These are phyloP conservation scores for Alviniconcha marisindica DNA, from an alignment of 1,140 invertebrate genomes.

Conservation along the genomic window DNA sequence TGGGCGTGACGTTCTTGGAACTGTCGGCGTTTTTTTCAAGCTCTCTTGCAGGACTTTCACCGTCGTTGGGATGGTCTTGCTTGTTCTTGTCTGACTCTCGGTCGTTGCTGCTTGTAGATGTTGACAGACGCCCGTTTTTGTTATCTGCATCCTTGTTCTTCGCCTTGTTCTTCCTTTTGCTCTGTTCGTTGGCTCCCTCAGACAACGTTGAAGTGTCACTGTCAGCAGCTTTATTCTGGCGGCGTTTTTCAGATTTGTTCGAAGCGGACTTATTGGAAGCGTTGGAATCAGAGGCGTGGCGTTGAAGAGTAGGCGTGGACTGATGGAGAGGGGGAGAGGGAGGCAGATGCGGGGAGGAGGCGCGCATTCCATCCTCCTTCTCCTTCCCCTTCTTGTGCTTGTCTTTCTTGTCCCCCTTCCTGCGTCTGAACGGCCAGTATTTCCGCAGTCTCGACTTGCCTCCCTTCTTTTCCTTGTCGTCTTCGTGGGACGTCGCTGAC, in stretches of 20 bases:
- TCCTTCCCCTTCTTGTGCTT: conserved; percentile 1
- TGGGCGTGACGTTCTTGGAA: not conserved
- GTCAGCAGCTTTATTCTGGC: not conserved
- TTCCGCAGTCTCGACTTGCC: conserved; percentile 21
- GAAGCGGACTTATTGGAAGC: not conserved
- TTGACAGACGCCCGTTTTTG: not conserved
- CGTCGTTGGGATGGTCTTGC: not conserved
- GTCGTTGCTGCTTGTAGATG: not conserved
- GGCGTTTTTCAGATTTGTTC: not conserved
- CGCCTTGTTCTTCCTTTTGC: not conserved
- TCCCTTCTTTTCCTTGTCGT: conserved; percentile 20
- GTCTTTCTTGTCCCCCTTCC: conserved; percentile 23
- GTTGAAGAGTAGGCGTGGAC: conserved; percentile 21
- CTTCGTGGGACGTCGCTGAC: conserved; percentile 24
- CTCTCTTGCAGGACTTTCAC: not conserved
- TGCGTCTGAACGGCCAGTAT: conserved; percentile 37
- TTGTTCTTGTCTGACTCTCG: not conserved
- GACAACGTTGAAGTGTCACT: conserved; percentile 25
- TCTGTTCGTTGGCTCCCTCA: not conserved
- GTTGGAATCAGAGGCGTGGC: not conserved
- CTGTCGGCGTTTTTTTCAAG: not conserved
- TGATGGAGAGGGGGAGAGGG: conserved; percentile 9
- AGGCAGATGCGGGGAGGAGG: conserved; percentile 6
- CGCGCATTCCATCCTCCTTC: not conserved
- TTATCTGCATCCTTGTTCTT: not conserved